A percentile compares a stretch with the other conserved stretches of the same genome.
These are phyloP conservation scores for Antheraea yamamai DNA, from an alignment of 2,888 invertebrate species.

Conservation along the genomic window DNA sequence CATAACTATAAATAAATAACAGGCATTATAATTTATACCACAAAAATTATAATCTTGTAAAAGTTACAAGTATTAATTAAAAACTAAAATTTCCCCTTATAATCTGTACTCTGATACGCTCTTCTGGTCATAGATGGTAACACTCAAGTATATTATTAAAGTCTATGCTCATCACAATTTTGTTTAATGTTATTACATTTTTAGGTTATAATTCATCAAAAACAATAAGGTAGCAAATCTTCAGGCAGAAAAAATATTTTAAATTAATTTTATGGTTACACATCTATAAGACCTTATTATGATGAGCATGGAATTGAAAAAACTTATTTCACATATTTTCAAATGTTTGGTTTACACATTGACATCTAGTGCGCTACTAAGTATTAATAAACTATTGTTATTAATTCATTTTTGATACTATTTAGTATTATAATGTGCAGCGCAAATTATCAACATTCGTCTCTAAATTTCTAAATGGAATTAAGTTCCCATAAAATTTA, in stretches of 20 bases:
- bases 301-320: slow-evolving; percentile 71
- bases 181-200: slow-evolving; percentile 38
- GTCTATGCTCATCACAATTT: slow-evolving; percentile 74
- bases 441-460: slow-evolving; percentile 49
- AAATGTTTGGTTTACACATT: slow-evolving; percentile 63
- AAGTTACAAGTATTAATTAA: slow-evolving; percentile 19
- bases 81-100: slow-evolving; percentile 27
- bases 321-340: slow-evolving; percentile 79
- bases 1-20: neutral
- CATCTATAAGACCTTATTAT: slow-evolving; percentile 50
- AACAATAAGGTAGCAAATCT: slow-evolving; percentile 46
- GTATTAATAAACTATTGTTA: slow-evolving; percentile 42
- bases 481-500: slow-evolving; percentile 76
- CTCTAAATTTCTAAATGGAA: slow-evolving; percentile 74
- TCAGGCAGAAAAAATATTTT: slow-evolving; percentile 31
- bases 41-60: slow-evolving; percentile 19
- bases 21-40: neutral
- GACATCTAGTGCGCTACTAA: slow-evolving; percentile 41
- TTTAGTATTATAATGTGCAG: slow-evolving; percentile 42
- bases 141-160: slow-evolving; percentile 45
- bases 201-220: slow-evolving; percentile 33
- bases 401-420: slow-evolving; percentile 40
- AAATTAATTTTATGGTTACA: slow-evolving; percentile 30
- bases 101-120: slow-evolving; percentile 62
- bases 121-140: slow-evolving; percentile 51